Base-by-base conservation (phyloP, 2,113 vertebrate species). In the Pandion haliaetus region DNA sequence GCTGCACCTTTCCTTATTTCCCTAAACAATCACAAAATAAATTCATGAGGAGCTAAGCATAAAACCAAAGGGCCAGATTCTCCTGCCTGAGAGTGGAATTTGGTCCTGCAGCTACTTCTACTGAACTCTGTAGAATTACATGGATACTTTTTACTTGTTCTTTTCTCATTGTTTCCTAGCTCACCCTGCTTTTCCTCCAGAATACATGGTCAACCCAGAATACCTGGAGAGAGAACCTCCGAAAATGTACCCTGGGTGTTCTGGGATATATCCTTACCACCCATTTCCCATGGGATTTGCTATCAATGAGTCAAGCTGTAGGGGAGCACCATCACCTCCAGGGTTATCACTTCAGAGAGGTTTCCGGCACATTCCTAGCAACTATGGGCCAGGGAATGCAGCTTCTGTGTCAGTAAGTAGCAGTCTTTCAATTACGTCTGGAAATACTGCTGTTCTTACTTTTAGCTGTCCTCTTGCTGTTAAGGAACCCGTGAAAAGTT, bases 181-280 rank as follows among this genome's bases (percentile, higher is more conserved):
- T 94, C 94, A 93, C 20, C 23, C 82, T 74, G 32, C 85, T 92
- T 89, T 97, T 90, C 91, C 76, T 93, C 77, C 97, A 14, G 97
- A 97, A 63, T 84, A 74, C 31, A 8, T 76, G 59, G 49, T 96
- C 49, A 96, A 85, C 28, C 17, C 97, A 79, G 98, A 98, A 67
- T 94, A 97, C 72, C 50, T 96, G 76, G 98, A 98, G 78, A 98
- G 97, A 96, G 98, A 98, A 38, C 81, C 96, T 76, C 82, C 96
- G 0, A 98, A 98, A 89, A 72, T 98, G 71, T 98, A 98, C 38
- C 85, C 97, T 17, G 92, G 96, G 6, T 96, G 92, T 63, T 93
- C 97, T 47, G 95, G 96, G n/a, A 58, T 98, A 32, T 97, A 97
- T 32, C 84, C 97, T 50, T 98, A 96, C 76, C 88, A 82, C 44